Percentiles rank a stretch among this genome's conserved stretches.
These are phyloP conservation scores for Rhinophrynus dorsalis DNA, from an alignment of 2,797 vertebrate species.

Conservation along the genomic window DNA sequence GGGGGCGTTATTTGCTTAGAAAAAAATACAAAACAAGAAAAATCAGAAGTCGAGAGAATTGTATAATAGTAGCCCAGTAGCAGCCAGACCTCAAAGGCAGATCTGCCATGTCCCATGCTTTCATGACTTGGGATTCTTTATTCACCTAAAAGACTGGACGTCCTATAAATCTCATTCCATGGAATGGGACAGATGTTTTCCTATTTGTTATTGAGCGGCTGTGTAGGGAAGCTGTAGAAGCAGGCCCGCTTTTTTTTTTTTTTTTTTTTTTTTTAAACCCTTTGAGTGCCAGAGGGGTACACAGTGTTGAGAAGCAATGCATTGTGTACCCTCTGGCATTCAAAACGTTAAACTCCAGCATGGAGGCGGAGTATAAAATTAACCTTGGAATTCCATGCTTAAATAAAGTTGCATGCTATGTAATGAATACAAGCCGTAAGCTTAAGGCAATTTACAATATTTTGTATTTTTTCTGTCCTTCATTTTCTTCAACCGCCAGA, in stretches of 20 bases:
- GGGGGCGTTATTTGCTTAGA: no score
- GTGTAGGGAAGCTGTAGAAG: conserved; percentile 35
- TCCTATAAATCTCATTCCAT: conserved; percentile 46
- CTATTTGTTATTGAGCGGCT: conserved; percentile 42
- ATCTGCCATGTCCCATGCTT: conserved; percentile 17
- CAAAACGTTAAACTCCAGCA: no score
- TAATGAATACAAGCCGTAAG: not conserved
- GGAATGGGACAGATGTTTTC: conserved; percentile 41
- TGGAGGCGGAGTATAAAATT: not conserved
- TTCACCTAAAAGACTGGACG: not conserved
- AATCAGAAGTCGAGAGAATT: not conserved
- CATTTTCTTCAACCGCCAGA: no score
- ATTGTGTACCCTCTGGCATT: no score
- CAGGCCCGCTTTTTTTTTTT: not conserved
- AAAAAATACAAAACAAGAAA: not conserved
- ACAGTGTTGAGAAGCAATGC: no score
- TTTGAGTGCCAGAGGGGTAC: no score
- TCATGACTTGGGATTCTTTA: conserved; percentile 17
- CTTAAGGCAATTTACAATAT: no score
- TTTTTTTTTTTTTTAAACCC: no score
- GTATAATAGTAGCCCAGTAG: conserved; percentile 4
- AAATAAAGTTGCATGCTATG: not conserved
- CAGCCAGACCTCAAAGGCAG: conserved; percentile 39
- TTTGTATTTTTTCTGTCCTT: no score
- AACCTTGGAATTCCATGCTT: conserved; percentile 45